Evolutionary conservation across 2,888 invertebrate genomes (phyloP).

Genomic region (Scaptodrosophila latifasciaeformis): DNA sequence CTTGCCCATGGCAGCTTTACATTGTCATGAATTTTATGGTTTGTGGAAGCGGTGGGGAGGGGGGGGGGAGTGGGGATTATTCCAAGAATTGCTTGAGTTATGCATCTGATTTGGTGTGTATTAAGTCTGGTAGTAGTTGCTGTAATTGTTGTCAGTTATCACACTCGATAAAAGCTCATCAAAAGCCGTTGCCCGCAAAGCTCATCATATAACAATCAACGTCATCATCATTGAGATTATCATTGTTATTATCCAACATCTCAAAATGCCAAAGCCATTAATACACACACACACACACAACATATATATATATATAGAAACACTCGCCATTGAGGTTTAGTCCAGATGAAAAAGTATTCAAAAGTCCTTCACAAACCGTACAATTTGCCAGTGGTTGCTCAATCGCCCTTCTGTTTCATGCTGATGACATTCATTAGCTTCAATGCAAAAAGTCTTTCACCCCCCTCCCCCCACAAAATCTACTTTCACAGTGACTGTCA

Average conservation of each 20-base stretch:
- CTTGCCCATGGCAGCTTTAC: neutral
- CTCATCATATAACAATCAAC: constrained; percentile 21
- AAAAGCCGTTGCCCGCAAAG: constrained; percentile 10
- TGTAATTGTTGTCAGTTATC: no score
- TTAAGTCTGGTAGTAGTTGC: no score
- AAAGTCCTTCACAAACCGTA: no score
- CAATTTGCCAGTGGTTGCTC: no score
- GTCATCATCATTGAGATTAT: constrained; percentile 3
- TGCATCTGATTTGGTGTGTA: constrained; percentile 10
- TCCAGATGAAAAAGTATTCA: constrained; percentile 4
- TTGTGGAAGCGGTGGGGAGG: neutral
- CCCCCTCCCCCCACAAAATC: constrained; percentile 5
- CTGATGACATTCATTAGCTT: constrained; percentile 43
- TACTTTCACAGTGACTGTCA: neutral
- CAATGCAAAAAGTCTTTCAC: constrained; percentile 38
- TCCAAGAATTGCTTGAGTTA: constrained; percentile 12
- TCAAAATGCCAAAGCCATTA: no score
- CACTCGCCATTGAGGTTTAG: constrained; percentile 7
- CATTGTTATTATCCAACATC: no score
- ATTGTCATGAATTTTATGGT: neutral
- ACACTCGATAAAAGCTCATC: neutral
- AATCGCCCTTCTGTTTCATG: neutral
- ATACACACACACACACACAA: no score
- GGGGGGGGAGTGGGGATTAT: constrained; percentile 2
- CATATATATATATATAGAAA: no score